Conservation (phyloP, 1,140 invertebrate genomes). For the Eumaeus atala region DNA sequence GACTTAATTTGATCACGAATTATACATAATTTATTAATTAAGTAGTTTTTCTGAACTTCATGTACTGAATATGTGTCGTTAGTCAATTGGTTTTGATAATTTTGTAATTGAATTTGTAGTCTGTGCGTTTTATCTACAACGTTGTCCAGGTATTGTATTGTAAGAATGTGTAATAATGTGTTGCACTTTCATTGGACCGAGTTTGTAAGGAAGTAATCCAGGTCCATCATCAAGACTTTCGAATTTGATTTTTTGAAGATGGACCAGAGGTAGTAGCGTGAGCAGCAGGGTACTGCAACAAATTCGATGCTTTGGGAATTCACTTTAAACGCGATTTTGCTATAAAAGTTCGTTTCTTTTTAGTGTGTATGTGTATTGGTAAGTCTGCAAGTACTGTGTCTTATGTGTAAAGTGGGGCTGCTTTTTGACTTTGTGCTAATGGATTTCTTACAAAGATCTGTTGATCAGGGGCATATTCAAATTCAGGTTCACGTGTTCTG, state of each 20-base stretch:
- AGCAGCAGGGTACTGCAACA: neutral
- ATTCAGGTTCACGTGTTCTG: slow-evolving; percentile 22
- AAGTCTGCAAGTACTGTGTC: too few species aligned
- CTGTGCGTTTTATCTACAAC: slow-evolving; percentile 13
- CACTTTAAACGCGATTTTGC: slow-evolving; percentile 4
- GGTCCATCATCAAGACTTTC: slow-evolving; percentile 1
- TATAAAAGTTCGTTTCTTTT: too few species aligned
- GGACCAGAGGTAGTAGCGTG: neutral
- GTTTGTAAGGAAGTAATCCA: neutral
- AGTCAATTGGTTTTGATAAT: slow-evolving; percentile 12
- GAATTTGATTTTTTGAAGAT: neutral
- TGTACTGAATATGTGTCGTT: slow-evolving; percentile 28
- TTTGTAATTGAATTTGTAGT: slow-evolving; percentile 18
- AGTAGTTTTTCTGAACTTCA: slow-evolving; percentile 24
- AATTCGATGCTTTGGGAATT: neutral
- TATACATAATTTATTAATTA: slow-evolving; percentile 22
- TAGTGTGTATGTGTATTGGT: too few species aligned
- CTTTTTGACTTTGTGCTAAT: slow-evolving; percentile 21
- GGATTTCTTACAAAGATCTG: slow-evolving; percentile 30
- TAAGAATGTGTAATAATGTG: neutral
- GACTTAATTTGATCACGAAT: slow-evolving; percentile 23
- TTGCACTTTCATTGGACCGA: neutral
- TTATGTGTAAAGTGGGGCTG: slow-evolving; percentile 7
- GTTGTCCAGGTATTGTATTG: neutral
- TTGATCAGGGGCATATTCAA: slow-evolving; percentile 24